Conservation (phyloP, 2,888 invertebrate genomes). For the Dynastes grantii region DNA sequence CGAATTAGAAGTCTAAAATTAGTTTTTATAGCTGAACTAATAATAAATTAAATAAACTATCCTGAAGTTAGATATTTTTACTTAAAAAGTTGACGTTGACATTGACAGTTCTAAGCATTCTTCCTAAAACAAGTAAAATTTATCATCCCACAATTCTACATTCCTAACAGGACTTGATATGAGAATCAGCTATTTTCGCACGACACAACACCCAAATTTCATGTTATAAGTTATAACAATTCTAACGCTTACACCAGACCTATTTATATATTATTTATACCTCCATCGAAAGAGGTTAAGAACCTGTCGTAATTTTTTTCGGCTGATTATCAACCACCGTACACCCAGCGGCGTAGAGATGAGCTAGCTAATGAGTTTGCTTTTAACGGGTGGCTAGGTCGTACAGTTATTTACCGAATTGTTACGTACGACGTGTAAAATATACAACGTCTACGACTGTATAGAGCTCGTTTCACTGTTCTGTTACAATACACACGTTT, state of each 20-base stretch:
- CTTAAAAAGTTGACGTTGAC: too few relatives aligned
- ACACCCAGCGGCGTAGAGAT: conserved; percentile 9
- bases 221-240: background rate
- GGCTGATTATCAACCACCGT: background rate
- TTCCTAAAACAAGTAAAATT: background rate
- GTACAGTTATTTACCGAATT: conserved; percentile 61
- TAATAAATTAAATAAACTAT: too few relatives aligned
- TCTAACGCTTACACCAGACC: background rate
- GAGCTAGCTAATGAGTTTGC: conserved; percentile 53
- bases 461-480: background rate
- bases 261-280: conserved; percentile 17
- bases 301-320: conserved; percentile 20
- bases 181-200: background rate
- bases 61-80: too few relatives aligned
- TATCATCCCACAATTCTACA: background rate
- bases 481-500: background rate
- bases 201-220: background rate
- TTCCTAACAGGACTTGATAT: background rate
- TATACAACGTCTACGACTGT: background rate
- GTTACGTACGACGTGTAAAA: conserved; percentile 54
- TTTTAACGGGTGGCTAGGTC: conserved; percentile 60
- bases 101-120: background rate
- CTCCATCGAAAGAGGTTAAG: conserved; percentile 12
- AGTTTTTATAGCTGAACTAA: too few relatives aligned
- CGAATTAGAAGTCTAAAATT: too few relatives aligned